Evolutionary conservation across 1,140 invertebrate species (phyloP), one percentile per base, ranked within the genome.

Genomic region (Dendrolimus kikuchii): DNA sequence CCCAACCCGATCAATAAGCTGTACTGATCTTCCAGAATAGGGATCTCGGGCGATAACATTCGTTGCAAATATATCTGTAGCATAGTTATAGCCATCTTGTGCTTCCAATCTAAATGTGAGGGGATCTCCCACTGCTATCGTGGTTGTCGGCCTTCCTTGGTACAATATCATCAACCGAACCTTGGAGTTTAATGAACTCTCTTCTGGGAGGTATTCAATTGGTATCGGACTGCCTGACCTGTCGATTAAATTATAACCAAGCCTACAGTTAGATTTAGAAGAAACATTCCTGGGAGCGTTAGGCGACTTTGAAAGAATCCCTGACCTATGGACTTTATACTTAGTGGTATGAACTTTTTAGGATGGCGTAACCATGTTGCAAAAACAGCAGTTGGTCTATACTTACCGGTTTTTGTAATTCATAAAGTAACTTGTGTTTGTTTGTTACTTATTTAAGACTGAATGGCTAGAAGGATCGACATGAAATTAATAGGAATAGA

Each of bases 31-130:
- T 46, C 95, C 95, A 0, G 95, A 94, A 73, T 97, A 97, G 1
- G 96, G 95, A 90, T 98, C 95, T 73, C 95, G 91, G 2, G 95
- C 96, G n/a, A 97, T 93, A 0, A 97, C 95, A 78, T 97, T 96
- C 0, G 95, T 97, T 3, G 96, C 96, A 73, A 97, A 98, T 53
- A 98, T 97, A 67, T 98, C 96, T 0, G 93, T 93, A 0, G 92
- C 90, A 61, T 96, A 95, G 78, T 95, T 96, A 68, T 95, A 95
- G 62, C 95, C 95, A 73, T 95, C 94, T 81, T 96, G 93, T 0
- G 95, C 93, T 89, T 97, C 95, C 38, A 98, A 77, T 53, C 95
- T 90, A 87, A 98, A 97, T 2, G 95, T 97, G 0, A 98, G 79
- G 0, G 95, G 95, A 88, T 98, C 96, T 7, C 96, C 96, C n/a